Conservation (phyloP, 2,113 vertebrate species). For the Archocentrus centrarchus region DNA sequence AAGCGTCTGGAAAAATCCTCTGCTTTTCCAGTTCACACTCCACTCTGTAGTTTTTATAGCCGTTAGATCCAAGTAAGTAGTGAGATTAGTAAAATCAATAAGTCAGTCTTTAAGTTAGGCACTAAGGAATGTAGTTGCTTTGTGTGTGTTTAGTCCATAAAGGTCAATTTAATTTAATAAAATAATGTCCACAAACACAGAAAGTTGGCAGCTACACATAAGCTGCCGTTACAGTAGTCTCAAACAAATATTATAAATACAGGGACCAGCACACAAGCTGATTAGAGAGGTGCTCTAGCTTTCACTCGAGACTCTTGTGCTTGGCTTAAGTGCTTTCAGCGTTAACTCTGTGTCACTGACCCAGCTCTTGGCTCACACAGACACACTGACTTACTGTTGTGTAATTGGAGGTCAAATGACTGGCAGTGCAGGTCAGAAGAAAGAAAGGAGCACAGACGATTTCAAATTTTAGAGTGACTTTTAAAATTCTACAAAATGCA, state of each 20-base stretch:
- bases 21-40: not conserved
- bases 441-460: not conserved
- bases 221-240: not conserved
- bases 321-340: constrained; percentile 5
- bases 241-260: not conserved
- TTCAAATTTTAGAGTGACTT: not conserved
- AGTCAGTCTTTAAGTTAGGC: not conserved
- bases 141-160: not conserved
- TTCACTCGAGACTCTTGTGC: constrained; percentile 19
- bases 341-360: constrained; percentile 41
- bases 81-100: not conserved
- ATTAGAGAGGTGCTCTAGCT: constrained; percentile 13
- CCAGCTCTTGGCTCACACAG: constrained; percentile 5
- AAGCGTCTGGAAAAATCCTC: not conserved
- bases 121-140: not conserved
- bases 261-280: not conserved
- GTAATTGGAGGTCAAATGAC: constrained; percentile 19
- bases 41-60: not conserved
- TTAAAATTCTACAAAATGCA: not conserved
- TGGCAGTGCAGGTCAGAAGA: not conserved
- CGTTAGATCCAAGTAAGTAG: not conserved
- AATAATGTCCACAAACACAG: not conserved
- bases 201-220: not conserved
- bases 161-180: not conserved
- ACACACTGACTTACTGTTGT: constrained; percentile 9